Conservation (phyloP, 2,888 invertebrate species). For the Agrotis segetum region DNA sequence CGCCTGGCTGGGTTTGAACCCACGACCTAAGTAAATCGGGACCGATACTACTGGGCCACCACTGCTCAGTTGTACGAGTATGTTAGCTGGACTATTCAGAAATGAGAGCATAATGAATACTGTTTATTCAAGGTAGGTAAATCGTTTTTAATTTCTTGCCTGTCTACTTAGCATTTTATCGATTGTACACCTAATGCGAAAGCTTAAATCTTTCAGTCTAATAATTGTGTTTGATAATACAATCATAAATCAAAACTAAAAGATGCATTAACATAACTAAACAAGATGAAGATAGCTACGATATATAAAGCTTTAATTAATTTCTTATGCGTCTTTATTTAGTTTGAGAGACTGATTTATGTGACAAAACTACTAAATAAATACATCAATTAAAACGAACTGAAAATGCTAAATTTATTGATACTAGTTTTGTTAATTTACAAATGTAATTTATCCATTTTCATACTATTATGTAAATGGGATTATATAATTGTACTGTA, state of each 20-base stretch:
- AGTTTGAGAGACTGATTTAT: conserved; percentile 28
- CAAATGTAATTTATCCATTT: conserved; percentile 37
- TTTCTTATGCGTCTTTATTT: conserved; percentile 1
- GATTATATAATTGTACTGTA: not conserved
- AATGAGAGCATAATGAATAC: not conserved
- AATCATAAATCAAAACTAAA: conserved; percentile 2
- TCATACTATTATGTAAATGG: not conserved
- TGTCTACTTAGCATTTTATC: not conserved
- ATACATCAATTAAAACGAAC: conserved; percentile 37
- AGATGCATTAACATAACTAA: not conserved
- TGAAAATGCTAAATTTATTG: conserved; percentile 36
- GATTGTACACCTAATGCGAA: conserved; percentile 5
- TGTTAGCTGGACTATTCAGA: not conserved
- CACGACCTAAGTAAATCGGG: no score
- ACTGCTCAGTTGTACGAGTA: no score
- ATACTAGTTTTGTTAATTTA: conserved; percentile 45
- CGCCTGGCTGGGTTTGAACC: no score
- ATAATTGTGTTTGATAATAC: not conserved
- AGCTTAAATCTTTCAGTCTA: not conserved
- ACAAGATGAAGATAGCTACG: not conserved
- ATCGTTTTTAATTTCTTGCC: not conserved
- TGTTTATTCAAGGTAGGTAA: not conserved
- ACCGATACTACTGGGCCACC: no score
- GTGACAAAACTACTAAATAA: conserved; percentile 13
- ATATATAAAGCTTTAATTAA: not conserved